Percentiles rank a stretch among this genome's conserved stretches.
These are phyloP conservation scores for Callospermophilus lateralis DNA, from an alignment of 2,113 vertebrate genomes.

Conservation along the genomic window DNA sequence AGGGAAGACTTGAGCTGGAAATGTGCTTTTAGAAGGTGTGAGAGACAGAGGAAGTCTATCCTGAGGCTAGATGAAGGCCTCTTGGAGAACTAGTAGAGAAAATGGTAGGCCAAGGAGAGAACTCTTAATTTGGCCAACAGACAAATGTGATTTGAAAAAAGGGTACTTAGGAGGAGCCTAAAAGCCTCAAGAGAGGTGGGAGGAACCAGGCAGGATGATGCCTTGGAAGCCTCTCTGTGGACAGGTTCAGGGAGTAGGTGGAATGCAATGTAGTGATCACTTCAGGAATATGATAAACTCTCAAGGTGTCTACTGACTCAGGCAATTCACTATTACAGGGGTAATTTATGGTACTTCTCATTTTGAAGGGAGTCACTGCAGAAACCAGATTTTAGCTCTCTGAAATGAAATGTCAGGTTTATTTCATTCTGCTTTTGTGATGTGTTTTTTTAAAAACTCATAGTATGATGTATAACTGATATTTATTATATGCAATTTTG, in stretches of 20 bases:
- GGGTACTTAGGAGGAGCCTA: not conserved
- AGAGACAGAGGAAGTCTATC: not conserved
- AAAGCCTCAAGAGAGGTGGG: not conserved
- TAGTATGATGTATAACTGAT: conserved; percentile 26
- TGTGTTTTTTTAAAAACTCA: not conserved
- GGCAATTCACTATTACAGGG: not conserved
- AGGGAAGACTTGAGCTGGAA: not conserved
- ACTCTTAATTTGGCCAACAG: not conserved
- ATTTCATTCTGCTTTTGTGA: not conserved
- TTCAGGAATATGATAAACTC: not conserved
- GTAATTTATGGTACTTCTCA: not conserved
- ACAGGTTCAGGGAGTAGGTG: not conserved
- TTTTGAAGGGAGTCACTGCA: not conserved
- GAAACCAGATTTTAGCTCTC: not conserved
- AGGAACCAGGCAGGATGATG: not conserved
- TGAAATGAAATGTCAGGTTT: conserved; percentile 48
- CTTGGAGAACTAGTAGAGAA: not conserved
- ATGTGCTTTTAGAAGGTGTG: not conserved
- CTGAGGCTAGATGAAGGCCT: not conserved
- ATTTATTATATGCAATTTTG: conserved; percentile 48
- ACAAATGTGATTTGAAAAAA: not conserved
- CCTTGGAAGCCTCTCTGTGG: not conserved
- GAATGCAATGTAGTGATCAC: not conserved
- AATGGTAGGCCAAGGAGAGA: not conserved
- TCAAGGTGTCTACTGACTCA: not conserved